Evolutionary conservation across 2,113 vertebrate genomes (phyloP).

Genomic region (Eolophus roseicapilla): DNA sequence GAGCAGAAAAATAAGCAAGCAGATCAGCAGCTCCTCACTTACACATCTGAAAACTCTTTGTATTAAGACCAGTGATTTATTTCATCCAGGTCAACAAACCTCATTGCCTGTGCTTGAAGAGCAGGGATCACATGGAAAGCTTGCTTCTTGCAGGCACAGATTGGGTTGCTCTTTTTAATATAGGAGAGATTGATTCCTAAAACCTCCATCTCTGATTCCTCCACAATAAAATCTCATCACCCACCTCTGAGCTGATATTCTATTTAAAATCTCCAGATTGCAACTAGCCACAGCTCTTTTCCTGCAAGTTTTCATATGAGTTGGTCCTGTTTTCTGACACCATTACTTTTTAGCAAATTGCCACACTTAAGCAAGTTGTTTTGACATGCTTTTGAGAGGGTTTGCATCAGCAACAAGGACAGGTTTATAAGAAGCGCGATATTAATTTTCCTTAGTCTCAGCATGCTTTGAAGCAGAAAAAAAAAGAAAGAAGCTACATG

Average conservation of each 20-base stretch:
- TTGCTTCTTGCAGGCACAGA: neutral
- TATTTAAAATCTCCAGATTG: neutral
- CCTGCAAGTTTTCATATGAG: neutral
- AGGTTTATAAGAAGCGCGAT: neutral
- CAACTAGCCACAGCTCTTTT: conserved; percentile 8
- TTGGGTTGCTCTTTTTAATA: neutral
- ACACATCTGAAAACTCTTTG: neutral
- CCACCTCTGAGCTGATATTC: neutral
- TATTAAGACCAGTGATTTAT: neutral
- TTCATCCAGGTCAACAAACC: neutral
- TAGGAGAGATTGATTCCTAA: neutral
- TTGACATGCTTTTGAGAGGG: neutral
- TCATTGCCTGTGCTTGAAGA: neutral
- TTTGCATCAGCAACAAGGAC: neutral
- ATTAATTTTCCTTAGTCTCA: neutral
- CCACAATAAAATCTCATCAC: neutral
- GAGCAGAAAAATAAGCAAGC: neutral
- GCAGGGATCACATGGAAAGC: neutral
- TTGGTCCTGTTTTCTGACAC: neutral
- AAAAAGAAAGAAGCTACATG: neutral
- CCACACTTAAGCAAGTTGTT: neutral
- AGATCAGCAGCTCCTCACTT: neutral
- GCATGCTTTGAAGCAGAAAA: neutral
- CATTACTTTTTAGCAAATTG: neutral
- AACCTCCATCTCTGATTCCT: conserved; percentile 8